Conservation (phyloP, 1,140 invertebrate genomes). For the Portunus trituberculatus region DNA sequence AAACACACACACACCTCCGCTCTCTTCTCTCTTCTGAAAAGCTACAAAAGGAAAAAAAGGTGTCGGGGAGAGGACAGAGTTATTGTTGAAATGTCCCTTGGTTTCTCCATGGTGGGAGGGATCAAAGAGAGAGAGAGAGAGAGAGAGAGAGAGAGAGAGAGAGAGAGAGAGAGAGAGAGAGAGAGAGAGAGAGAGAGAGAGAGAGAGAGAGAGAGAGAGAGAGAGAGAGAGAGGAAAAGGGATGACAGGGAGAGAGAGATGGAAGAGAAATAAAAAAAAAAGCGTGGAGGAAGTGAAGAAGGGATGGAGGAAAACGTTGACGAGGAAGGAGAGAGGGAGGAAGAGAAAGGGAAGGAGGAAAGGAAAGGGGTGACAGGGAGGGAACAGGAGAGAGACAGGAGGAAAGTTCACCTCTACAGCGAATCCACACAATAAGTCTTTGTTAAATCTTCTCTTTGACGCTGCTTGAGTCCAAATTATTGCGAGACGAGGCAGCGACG, state of each 20-base stretch:
- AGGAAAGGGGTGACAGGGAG: background rate
- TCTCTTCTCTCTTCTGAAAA: too few relatives aligned
- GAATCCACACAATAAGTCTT: constrained; percentile 14
- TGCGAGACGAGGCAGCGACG: background rate
- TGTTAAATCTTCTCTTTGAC: background rate
- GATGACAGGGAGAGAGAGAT: constrained; percentile 30
- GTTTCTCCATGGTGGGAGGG: background rate
- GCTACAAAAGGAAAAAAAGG: too few relatives aligned
- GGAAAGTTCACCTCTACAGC: background rate
- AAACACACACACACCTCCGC: too few relatives aligned
- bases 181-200: constrained; percentile 30
- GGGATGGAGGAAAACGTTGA: background rate
- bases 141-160: background rate
- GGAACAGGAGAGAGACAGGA: background rate
- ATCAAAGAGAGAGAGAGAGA: background rate
- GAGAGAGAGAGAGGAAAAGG: constrained; percentile 30
- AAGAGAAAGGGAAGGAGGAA: background rate
- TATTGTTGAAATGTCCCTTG: too few relatives aligned
- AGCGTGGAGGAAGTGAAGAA: background rate
- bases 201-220: constrained; percentile 24
- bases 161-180: background rate
- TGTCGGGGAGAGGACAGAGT: too few relatives aligned
- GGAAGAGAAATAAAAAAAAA: background rate
- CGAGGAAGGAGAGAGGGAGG: background rate
- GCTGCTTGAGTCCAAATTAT: background rate